These are phyloP conservation scores for Hippolais icterina DNA, from an alignment of 2,113 vertebrate species.

Conservation along the genomic window DNA sequence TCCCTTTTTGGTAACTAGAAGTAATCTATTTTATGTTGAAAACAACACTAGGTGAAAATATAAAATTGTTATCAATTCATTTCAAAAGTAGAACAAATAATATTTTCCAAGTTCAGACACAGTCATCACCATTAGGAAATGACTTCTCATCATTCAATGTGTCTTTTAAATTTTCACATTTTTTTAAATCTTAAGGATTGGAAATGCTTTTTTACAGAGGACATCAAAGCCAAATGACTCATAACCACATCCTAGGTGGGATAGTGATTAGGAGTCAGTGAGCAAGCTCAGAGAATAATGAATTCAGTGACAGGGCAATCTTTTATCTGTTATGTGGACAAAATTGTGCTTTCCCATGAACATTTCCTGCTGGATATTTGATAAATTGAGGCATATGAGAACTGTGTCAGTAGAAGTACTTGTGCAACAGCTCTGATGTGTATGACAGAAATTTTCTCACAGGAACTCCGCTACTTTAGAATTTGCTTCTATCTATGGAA, in stretches of 20 bases:
- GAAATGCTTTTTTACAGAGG: not conserved
- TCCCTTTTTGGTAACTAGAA: not conserved
- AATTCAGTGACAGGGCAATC: not conserved
- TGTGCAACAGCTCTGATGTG: rapidly evolving
- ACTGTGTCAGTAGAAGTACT: not conserved
- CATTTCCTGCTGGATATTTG: not conserved
- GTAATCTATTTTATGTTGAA: not conserved
- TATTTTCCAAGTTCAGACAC: not conserved
- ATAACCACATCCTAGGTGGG: not conserved
- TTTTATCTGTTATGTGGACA: not conserved
- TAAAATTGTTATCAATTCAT: not conserved
- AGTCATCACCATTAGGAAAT: not conserved
- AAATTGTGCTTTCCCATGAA: not conserved
- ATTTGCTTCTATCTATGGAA: not conserved
- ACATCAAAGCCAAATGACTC: not conserved
- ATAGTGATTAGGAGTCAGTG: not conserved
- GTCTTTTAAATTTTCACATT: not conserved
- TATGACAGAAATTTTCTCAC: not conserved
- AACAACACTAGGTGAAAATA: not conserved
- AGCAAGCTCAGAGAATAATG: not conserved
- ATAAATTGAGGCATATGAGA: not conserved
- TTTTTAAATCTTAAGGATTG: not conserved
- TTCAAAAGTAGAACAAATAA: not conserved
- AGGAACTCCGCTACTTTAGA: not conserved
- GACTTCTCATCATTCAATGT: not conserved